These are phyloP conservation scores for Dugesia japonica DNA, from an alignment of 2,888 invertebrate species.

Conservation along the genomic window DNA sequence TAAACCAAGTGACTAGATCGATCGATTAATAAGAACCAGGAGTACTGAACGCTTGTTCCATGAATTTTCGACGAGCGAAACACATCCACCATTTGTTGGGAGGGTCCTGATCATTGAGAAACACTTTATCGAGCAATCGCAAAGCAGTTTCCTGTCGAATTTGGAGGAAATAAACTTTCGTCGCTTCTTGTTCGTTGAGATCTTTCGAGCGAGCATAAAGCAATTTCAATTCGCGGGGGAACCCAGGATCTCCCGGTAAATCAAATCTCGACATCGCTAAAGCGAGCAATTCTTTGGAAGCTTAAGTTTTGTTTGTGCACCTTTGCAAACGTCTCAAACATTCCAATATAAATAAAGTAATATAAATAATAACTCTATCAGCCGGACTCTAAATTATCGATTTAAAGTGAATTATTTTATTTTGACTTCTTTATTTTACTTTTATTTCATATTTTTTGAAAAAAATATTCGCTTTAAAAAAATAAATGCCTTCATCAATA, in stretches of 20 bases:
- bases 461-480: slow-evolving; percentile 95
- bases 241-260: slow-evolving; percentile 81
- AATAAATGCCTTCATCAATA: slow-evolving; percentile 86
- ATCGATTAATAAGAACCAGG: slow-evolving; percentile 56
- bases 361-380: slow-evolving; percentile 84
- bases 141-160: slow-evolving; percentile 80
- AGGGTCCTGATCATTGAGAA: slow-evolving; percentile 63
- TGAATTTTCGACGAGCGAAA: slow-evolving; percentile 95
- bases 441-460: slow-evolving; percentile 96
- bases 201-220: slow-evolving; percentile 73
- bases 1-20: too few species aligned
- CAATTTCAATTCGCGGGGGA: slow-evolving; percentile 66
- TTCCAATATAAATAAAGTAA: slow-evolving; percentile 88
- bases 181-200: slow-evolving; percentile 66
- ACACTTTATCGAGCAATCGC: slow-evolving; percentile 77
- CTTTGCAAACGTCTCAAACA: slow-evolving; percentile 82
- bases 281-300: slow-evolving; percentile 82
- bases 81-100: slow-evolving; percentile 99
- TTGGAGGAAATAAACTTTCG: slow-evolving; percentile 82
- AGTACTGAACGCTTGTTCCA: slow-evolving; percentile 86
- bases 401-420: neutral
- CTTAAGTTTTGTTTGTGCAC: slow-evolving; percentile 45
- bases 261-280: slow-evolving; percentile 76
- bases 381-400: slow-evolving; percentile 63
- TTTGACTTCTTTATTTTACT: slow-evolving; percentile 52